Evolutionary conservation across 2,888 invertebrate genomes (phyloP), one percentile per base, ranked within the genome.

Genomic region (Geotrupes spiniger): DNA sequence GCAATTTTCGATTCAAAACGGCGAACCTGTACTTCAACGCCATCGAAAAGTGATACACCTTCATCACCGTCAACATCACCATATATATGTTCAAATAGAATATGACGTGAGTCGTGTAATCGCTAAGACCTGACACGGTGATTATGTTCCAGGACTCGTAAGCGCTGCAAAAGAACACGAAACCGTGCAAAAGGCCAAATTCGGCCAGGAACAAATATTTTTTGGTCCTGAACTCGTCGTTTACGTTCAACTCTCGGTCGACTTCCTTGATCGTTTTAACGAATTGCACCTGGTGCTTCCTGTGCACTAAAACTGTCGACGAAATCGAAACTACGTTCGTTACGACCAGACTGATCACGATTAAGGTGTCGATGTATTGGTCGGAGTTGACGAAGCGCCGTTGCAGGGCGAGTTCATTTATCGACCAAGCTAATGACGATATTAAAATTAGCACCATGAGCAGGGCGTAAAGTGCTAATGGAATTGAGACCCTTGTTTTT

Each of bases 11-110:
- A 11, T 49, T 49, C n/a, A 49, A 33, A 4, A 49, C 4, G 4
- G 11, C 25, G 25, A 49, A 49, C 15, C 49, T 27, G 8, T 29
- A 43, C 15, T 49, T 44, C n/a, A 49, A 12, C 10, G 38, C 49
- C 36, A 36, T 43, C 3, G 49, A 43, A 16, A 49, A 44, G 29
- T 49, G 42, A 16, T 49, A 49, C 9, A 49, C 27, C 26, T 49
- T 43, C 12, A 38, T 29, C n/a, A 49, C 49, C 1, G 49, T 49
- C 21, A 49, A 27, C 5, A 26, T 15, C 2, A 43, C 37, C 43
- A 49, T 43, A 21, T 44, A 49, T 9, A 49, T 36, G 14, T 43
- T 43, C 1, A 49, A 21, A 17, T 43, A 43, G n/a, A 43, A 49
- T 1, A 38, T 36, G 4, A 49, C 8, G 8, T 33, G 29, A 2